A percentile compares a stretch with the other conserved stretches of the same genome.
phyloP scores from a whole-genome alignment of 2,797 vertebrate species.

The Mus minutoides region DNA sequence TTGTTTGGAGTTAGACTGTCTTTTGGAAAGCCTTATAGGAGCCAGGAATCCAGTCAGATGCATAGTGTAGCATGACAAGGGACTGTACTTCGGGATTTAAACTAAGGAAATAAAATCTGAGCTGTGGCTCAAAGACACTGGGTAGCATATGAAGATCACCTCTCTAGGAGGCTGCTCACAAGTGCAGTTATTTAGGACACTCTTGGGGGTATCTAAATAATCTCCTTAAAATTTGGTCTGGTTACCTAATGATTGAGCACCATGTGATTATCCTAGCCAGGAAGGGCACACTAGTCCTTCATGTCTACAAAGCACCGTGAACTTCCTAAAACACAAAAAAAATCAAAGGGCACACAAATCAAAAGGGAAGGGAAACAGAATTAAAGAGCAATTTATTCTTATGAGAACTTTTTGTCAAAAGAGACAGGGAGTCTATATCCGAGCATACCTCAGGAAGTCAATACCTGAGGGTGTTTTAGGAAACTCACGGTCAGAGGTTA shows the following conservation, averaged over 20 bases:
- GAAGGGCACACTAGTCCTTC: not conserved
- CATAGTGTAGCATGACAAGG: not conserved
- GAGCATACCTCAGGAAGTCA: constrained; percentile 61
- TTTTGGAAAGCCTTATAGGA: not conserved
- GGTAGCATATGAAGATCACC: not conserved
- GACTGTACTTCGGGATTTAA: not conserved
- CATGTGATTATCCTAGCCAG: not conserved
- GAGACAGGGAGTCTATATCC: constrained; percentile 71
- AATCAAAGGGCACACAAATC: constrained; percentile 61
- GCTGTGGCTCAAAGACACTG: not conserved
- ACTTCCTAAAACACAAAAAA: constrained; percentile 22
- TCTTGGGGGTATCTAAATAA: not conserved
- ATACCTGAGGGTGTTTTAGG: constrained; percentile 66
- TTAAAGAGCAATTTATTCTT: constrained; percentile 44
- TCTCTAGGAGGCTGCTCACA: not conserved
- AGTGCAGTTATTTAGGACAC: not conserved
- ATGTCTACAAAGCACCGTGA: not conserved
- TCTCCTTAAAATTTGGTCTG: constrained; percentile 23
- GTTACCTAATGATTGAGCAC: constrained; percentile 5
- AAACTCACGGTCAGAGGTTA: constrained; percentile 46
- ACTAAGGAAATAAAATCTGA: not conserved
- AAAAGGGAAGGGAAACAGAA: not conserved
- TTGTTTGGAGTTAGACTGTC: constrained; percentile 33
- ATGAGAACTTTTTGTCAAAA: constrained; percentile 39
- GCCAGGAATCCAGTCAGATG: not conserved